Evolutionary conservation across 2,797 vertebrate genomes (phyloP).

Genomic region (Lepidocolaptes lacrymiger): DNA sequence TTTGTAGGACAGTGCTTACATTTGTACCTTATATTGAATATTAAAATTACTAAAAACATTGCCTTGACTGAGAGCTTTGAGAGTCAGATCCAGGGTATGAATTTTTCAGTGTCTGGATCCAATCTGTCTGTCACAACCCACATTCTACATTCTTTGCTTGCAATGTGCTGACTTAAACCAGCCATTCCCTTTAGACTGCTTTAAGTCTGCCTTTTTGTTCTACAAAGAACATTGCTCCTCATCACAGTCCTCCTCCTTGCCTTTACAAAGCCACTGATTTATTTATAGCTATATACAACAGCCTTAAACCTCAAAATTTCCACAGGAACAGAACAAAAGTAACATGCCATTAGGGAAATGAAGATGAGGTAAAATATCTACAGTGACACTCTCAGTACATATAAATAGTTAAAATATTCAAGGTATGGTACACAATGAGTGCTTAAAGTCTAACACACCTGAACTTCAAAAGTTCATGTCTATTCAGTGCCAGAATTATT

Average conservation of each 20-base stretch:
- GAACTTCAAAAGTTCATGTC: not conserved
- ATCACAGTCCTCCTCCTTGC: not conserved
- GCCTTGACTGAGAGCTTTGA: not conserved
- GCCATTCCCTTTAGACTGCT: not conserved
- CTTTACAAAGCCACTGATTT: not conserved
- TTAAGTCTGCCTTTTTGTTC: not conserved
- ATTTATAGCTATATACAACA: not conserved
- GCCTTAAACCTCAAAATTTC: not conserved
- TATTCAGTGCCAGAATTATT: not conserved
- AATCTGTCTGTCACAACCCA: not conserved
- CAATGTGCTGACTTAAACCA: not conserved
- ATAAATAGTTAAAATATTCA: not conserved
- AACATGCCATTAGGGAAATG: not conserved
- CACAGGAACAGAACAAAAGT: not conserved
- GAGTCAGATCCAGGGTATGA: not conserved
- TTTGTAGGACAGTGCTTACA: not conserved
- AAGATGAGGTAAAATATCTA: fast-evolving
- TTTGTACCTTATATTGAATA: not conserved
- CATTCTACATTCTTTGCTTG: fast-evolving
- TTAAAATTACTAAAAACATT: not conserved
- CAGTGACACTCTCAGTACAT: not conserved
- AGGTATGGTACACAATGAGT: not conserved
- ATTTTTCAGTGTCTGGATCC: not conserved
- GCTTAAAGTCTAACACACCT: not conserved
- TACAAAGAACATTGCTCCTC: not conserved